Evolutionary conservation across 2,797 vertebrate genomes (phyloP), one percentile per base, ranked within the genome.

Genomic region (Taenioides sp.): DNA sequence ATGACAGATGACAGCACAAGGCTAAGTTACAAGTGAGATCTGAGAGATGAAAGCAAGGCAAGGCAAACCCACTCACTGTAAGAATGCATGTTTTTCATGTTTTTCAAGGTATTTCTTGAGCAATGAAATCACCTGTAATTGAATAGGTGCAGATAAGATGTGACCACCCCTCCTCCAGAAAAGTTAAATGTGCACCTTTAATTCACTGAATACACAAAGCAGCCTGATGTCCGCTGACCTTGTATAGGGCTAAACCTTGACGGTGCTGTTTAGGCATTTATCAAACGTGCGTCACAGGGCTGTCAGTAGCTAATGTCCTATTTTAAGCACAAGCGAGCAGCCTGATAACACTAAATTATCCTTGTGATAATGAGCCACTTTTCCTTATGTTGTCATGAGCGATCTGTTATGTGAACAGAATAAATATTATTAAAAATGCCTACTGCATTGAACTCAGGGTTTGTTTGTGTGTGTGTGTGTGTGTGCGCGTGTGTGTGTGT

Each of bases 341-440:
- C 47, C 77, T 84, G 79, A 85, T 88, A 86, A 81, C 67, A 82
- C 69, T 83, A 87, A 87, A 87, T 84, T 84, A 79, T 71, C 80
- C 74, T 77, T 71, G 83, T 86, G 76, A 66, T 86, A 86, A 88
- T 87, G 82, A 87, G 84, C 67, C 77, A 80, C 75, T 81, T 84
- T 86, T 73, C 67, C 54, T 70, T 74, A 72, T 74, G 68, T 78
- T 84, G 80, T 84, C 76, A 78, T 65, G 73, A 78, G 66, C 75
- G 70, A 85, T 88, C 74, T 85, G 74, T 89, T 88, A 77, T 85
- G 69, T 74, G 4, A 72, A 79, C 71, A 77, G 69, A 40, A 73
- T 31, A 65, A 71, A 71, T 70, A 75, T 73, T 34, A 65, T 65
- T 69, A 17, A 76, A 80, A 64, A 54, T 60, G 28, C 40, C 60